Evolutionary conservation across 2,113 vertebrate species (phyloP).

Genomic region (Chionis minor): DNA sequence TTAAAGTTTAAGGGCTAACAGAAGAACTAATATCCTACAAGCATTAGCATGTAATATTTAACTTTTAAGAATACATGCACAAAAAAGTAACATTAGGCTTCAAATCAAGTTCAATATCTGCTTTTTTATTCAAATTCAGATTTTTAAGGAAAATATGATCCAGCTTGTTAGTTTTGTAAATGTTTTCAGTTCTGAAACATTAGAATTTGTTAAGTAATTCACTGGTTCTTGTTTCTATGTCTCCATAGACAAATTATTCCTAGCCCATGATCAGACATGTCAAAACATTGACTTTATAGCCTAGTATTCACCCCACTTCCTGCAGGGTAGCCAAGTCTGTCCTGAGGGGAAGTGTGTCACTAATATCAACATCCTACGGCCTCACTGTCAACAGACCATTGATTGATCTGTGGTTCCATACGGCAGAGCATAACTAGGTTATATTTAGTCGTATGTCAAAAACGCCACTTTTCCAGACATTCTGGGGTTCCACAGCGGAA

Average conservation of each 20-base stretch:
- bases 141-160: neutral
- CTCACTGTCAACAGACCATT: slow-evolving; percentile 17
- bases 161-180: neutral
- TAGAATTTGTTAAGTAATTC: neutral
- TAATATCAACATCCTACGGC: slow-evolving; percentile 47
- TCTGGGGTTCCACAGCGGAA: neutral
- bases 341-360: slow-evolving; percentile 50
- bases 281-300: slow-evolving; percentile 45
- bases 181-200: neutral
- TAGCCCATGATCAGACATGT: neutral
- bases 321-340: slow-evolving; percentile 46
- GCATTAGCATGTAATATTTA: neutral
- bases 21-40: neutral
- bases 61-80: neutral
- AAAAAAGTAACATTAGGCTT: neutral
- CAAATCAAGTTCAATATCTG: neutral
- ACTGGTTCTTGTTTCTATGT: neutral
- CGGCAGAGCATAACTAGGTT: neutral
- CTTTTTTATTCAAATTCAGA: neutral
- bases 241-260: neutral
- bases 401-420: slow-evolving; percentile 39
- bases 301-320: slow-evolving; percentile 42
- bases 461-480: neutral
- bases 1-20: neutral
- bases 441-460: slow-evolving; percentile 44